Percentiles rank a stretch among this genome's conserved stretches.
Evolutionary conservation across 1,140 invertebrate genomes (phyloP).

Genomic region (Copidosoma floridanum): DNA sequence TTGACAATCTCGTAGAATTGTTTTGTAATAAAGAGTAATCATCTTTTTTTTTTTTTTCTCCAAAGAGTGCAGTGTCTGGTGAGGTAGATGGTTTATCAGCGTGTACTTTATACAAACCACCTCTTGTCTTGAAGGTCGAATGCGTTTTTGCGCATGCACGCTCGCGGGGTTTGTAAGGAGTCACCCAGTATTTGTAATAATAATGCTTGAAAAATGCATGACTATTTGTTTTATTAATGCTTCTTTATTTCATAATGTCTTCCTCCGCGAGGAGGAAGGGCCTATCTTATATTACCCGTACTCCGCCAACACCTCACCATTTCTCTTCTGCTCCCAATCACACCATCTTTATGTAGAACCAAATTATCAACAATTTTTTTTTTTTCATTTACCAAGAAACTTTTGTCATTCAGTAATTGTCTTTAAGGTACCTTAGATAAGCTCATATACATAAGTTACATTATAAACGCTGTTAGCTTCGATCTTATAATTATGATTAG

Average conservation of each 20-base stretch:
- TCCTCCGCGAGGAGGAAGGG: conserved; percentile 39
- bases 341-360: conserved; percentile 25
- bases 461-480: conserved; percentile 28
- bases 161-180: conserved; percentile 56
- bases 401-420: conserved; percentile 26
- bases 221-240: conserved; percentile 84
- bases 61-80: conserved; percentile 3
- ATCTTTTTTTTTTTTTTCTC: not conserved
- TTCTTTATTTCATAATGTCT: conserved; percentile 66
- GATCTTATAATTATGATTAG: conserved; percentile 26
- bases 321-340: conserved; percentile 12
- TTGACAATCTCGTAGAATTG: no score
- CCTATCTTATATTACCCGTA: no score
- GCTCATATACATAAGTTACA: conserved; percentile 19
- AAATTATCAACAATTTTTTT: no score
- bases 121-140: no score
- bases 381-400: no score
- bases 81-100: conserved; percentile 17
- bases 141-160: conserved; percentile 57
- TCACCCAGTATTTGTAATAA: conserved; percentile 79
- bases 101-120: conserved; percentile 14
- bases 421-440: conserved; percentile 24
- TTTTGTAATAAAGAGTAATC: not conserved
- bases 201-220: conserved; percentile 83
- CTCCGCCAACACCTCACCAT: no score